A percentile compares a stretch with the other conserved stretches of the same genome.
Evolutionary conservation across 2,113 vertebrate genomes (phyloP).

Genomic region (Mystacornis crossleyi): DNA sequence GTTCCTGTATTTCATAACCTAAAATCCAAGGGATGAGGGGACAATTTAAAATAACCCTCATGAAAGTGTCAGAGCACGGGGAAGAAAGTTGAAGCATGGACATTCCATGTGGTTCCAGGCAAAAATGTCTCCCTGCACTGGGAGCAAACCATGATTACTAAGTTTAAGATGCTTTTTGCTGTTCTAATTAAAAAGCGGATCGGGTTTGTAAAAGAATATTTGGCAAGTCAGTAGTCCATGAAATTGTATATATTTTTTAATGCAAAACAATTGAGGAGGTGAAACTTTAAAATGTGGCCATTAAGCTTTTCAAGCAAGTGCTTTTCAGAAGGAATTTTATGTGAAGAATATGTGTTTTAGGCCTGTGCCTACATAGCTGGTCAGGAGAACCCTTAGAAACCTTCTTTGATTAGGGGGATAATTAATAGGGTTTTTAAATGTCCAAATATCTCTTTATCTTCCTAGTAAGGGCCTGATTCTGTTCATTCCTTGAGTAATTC

Average conservation of each 20-base stretch:
- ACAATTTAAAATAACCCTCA: rapidly evolving
- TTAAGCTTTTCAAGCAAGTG: neutral
- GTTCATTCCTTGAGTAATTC: neutral
- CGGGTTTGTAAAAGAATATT: slow-evolving; percentile 21
- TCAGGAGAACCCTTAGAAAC: neutral
- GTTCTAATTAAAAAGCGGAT: slow-evolving; percentile 30
- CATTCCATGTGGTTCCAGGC: rapidly evolving
- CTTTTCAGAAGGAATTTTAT: neutral
- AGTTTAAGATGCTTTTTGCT: neutral
- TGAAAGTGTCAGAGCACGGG: neutral
- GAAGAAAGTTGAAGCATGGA: neutral
- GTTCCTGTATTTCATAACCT: rapidly evolving
- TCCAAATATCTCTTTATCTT: neutral
- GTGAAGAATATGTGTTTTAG: neutral
- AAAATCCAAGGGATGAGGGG: neutral
- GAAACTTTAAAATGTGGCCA: slow-evolving; percentile 33
- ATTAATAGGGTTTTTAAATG: neutral
- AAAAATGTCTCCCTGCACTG: neutral
- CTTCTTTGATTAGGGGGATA: neutral
- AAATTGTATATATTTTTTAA: slow-evolving; percentile 62
- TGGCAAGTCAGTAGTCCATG: slow-evolving; percentile 46
- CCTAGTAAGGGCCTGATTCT: neutral
- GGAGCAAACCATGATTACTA: neutral
- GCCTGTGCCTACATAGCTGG: neutral
- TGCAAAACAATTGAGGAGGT: slow-evolving; percentile 6